A percentile compares a stretch with the other conserved stretches of the same genome.
Evolutionary conservation across 2,113 vertebrate genomes (phyloP).

Genomic region (Scartelaos histophorus): DNA sequence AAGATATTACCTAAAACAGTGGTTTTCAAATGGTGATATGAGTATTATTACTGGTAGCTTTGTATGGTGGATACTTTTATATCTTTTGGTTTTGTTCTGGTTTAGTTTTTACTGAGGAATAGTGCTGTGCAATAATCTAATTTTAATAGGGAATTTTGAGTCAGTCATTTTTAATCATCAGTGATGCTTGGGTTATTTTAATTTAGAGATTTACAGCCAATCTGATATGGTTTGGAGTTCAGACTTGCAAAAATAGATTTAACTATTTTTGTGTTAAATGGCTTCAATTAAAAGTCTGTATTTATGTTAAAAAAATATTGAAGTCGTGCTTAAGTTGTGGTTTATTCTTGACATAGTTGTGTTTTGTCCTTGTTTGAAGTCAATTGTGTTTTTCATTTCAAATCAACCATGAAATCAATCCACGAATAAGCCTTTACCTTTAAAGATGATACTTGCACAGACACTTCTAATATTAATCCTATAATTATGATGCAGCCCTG

Average conservation of each 20-base stretch:
- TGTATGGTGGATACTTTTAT: neutral
- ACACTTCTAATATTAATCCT: constrained; percentile 1
- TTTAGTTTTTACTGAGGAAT: neutral
- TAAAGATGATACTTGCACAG: neutral
- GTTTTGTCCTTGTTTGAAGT: neutral
- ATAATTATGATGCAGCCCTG: constrained; percentile 4
- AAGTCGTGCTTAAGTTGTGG: neutral
- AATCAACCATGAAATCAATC: too few species aligned
- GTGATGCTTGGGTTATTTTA: too few species aligned
- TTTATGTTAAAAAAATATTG: too few species aligned
- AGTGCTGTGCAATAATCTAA: too few species aligned
- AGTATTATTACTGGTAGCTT: neutral
- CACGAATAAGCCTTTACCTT: too few species aligned
- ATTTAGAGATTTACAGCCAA: too few species aligned
- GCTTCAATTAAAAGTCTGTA: too few species aligned
- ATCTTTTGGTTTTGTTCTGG: neutral
- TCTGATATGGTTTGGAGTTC: too few species aligned
- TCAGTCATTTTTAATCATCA: too few species aligned
- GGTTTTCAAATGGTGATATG: neutral
- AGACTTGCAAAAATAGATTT: too few species aligned
- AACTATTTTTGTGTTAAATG: too few species aligned
- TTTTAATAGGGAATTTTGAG: too few species aligned
- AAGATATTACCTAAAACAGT: neutral
- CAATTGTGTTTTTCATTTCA: neutral
- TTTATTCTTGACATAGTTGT: neutral